Percentiles rank a stretch among this genome's conserved stretches.
Evolutionary conservation across 2,888 invertebrate genomes (phyloP).

Genomic region (Lampropteryx suffumata): DNA sequence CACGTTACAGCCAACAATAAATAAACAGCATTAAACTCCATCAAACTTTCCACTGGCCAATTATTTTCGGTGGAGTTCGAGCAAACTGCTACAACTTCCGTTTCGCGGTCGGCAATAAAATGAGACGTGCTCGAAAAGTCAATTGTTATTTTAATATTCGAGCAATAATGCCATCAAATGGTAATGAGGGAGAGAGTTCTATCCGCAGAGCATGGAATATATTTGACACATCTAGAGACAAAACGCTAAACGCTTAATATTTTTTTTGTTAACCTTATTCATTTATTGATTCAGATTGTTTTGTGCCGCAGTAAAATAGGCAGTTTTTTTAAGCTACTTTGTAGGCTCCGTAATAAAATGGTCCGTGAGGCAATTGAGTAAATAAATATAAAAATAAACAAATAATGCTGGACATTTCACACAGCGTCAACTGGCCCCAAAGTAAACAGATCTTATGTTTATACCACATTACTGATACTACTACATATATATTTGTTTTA

Average conservation of each 20-base stretch:
- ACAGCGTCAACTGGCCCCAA: too few species aligned
- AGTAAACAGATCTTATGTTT: too few species aligned
- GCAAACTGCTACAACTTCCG: conserved; percentile 32
- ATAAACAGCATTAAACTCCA: conserved; percentile 22
- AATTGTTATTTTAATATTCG: conserved; percentile 33
- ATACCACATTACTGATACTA: too few species aligned
- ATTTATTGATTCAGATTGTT: too few species aligned
- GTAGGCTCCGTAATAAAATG: too few species aligned
- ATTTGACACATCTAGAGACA: neutral
- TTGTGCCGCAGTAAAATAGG: too few species aligned
- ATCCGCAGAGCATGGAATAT: neutral
- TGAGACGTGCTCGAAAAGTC: conserved; percentile 31
- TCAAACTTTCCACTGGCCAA: conserved; percentile 23
- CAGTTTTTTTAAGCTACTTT: too few species aligned
- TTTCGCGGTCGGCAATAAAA: conserved; percentile 31
- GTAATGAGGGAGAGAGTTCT: conserved; percentile 19
- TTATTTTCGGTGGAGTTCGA: conserved; percentile 29
- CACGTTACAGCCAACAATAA: neutral
- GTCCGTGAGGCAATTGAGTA: too few species aligned
- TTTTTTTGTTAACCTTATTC: too few species aligned
- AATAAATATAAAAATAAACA: too few species aligned
- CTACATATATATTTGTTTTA: too few species aligned
- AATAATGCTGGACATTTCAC: too few species aligned
- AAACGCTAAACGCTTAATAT: neutral
- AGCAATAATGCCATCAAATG: conserved; percentile 20